phyloP scores from a whole-genome alignment of 2,113 vertebrate species.

The Chamaetylas fuelleborni region DNA sequence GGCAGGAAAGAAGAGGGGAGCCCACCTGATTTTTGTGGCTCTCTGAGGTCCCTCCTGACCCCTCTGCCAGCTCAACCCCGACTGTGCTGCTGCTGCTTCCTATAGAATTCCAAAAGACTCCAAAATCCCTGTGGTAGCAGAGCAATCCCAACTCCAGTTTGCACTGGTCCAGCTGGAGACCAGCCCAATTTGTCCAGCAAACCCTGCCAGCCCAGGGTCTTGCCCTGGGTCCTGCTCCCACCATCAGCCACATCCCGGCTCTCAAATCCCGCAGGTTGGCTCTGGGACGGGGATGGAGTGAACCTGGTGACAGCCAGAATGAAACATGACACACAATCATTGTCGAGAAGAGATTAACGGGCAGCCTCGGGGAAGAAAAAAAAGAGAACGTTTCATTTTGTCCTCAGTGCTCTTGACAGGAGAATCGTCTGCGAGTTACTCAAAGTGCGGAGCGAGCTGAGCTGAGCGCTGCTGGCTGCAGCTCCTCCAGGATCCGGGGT shows the following conservation, averaged over 20 bases:
- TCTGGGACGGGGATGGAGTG: not conserved
- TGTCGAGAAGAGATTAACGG: not conserved
- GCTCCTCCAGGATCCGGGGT: not conserved
- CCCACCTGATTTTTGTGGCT: not conserved
- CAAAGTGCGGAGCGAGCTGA: not conserved
- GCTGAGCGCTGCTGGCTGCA: not conserved
- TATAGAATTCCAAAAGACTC: not conserved
- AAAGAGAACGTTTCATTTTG: not conserved
- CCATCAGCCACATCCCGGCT: not conserved
- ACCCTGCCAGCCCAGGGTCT: not conserved
- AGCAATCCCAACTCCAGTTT: not conserved
- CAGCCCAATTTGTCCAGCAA: not conserved
- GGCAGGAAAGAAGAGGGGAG: not conserved
- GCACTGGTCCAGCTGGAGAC: not conserved
- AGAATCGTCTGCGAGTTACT: not conserved
- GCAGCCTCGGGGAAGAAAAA: not conserved
- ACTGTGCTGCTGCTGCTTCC: not conserved
- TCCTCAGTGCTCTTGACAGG: slow-evolving; percentile 49
- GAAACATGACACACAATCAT: slow-evolving; percentile 2
- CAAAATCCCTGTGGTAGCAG: not conserved
- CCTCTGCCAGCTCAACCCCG: not conserved
- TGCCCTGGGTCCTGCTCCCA: not conserved
- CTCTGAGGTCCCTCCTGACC: not conserved
- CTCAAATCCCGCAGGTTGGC: not conserved
- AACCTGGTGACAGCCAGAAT: not conserved